Evolutionary conservation across 2,113 vertebrate species (phyloP).

Genomic region (Macrotus californicus): DNA sequence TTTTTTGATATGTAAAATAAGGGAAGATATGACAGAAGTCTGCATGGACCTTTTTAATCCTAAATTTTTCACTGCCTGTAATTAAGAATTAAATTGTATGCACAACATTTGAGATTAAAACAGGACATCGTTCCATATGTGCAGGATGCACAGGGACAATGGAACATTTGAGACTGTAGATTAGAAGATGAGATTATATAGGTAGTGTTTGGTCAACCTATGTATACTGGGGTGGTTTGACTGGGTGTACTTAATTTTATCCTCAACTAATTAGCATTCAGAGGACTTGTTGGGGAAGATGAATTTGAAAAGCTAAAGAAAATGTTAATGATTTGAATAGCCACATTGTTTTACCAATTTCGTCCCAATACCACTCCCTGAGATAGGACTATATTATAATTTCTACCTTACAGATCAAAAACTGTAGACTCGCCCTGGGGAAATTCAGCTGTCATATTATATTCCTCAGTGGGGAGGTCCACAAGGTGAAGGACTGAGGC

Average conservation of each 20-base stretch:
- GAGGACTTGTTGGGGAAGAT: neutral
- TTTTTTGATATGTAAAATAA: neutral
- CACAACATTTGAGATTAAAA: neutral
- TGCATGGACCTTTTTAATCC: neutral
- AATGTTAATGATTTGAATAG: neutral
- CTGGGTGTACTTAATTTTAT: neutral
- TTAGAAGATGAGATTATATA: neutral
- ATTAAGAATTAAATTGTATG: neutral
- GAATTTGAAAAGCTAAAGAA: neutral
- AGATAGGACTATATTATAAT: neutral
- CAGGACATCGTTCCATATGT: neutral
- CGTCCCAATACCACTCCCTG: neutral
- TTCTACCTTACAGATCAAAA: neutral
- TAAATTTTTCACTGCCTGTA: neutral
- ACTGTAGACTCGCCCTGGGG: neutral
- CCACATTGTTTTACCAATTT: neutral
- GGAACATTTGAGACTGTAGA: neutral
- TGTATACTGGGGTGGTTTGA: neutral
- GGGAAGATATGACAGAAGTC: neutral
- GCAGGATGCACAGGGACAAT: neutral
- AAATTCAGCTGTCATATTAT: neutral
- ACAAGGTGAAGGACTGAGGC: neutral
- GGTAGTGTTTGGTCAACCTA: neutral
- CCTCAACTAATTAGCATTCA: neutral
- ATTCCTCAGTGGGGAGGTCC: neutral